phyloP scores from a whole-genome alignment of 2,113 vertebrate genomes.

The Eptesicus fuscus region DNA sequence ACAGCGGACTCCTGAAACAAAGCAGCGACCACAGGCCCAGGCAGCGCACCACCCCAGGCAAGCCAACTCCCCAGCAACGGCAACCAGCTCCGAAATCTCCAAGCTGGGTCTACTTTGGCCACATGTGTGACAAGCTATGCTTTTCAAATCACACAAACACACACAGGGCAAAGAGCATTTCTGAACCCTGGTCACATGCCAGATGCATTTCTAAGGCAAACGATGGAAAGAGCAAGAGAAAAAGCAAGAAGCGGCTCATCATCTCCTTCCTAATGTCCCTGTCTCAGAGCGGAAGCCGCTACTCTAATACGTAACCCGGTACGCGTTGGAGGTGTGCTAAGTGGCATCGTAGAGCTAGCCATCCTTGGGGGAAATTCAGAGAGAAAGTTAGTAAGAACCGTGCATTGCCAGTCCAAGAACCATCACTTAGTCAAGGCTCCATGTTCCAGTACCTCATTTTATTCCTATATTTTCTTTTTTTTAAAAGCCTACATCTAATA shows the following conservation, averaged over 20 bases:
- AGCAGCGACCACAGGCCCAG: background rate
- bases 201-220: conserved; percentile 24
- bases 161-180: background rate
- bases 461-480: background rate
- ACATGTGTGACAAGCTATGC: background rate
- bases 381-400: background rate
- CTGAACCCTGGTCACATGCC: background rate
- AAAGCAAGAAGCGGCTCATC: background rate
- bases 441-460: conserved; percentile 15
- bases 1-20: background rate
- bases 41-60: background rate
- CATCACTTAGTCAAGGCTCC: background rate
- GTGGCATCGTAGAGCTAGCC: background rate
- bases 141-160: background rate
- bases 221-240: background rate
- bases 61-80: background rate
- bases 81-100: background rate
- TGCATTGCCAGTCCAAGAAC: background rate
- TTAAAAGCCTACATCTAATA: background rate
- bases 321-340: background rate
- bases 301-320: background rate
- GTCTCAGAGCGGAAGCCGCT: background rate
- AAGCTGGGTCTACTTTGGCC: background rate
- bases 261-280: background rate
- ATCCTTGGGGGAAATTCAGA: background rate